These are phyloP conservation scores for Amazonetta brasiliensis DNA, from an alignment of 2,797 vertebrate genomes.

Conservation along the genomic window DNA sequence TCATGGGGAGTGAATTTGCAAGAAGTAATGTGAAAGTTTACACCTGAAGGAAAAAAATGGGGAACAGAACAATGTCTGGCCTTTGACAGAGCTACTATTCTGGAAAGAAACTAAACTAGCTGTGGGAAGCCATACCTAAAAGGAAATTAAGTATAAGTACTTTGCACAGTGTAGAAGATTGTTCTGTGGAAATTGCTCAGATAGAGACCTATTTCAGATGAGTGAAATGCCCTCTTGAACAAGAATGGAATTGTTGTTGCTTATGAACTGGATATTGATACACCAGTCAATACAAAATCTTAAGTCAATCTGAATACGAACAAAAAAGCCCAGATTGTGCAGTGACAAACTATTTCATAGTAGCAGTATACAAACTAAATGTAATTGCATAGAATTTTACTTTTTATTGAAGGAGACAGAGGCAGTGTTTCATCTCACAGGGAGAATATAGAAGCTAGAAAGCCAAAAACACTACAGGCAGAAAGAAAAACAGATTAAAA, in stretches of 20 bases:
- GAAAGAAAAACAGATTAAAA: not conserved
- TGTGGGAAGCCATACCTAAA: not conserved
- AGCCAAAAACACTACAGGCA: not conserved
- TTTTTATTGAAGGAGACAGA: not conserved
- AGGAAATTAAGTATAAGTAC: not conserved
- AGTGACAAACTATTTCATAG: not conserved
- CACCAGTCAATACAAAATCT: not conserved
- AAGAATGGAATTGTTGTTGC: not conserved
- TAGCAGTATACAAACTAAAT: not conserved
- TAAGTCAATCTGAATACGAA: not conserved
- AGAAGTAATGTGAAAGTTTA: not conserved
- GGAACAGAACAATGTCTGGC: not conserved
- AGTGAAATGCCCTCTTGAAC: not conserved
- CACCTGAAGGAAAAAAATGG: not conserved
- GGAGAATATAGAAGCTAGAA: not conserved
- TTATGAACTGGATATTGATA: slow-evolving; percentile 1
- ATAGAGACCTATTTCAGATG: not conserved
- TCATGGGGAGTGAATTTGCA: not conserved
- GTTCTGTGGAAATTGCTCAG: not conserved
- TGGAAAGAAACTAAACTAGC: not conserved
- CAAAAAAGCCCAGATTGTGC: not conserved
- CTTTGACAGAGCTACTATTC: not conserved
- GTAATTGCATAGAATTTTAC: not conserved
- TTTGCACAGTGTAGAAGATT: not conserved
- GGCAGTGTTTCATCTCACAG: not conserved